phyloP scores from a whole-genome alignment of 2,113 vertebrate species.

The Dasyurus viverrinus region DNA sequence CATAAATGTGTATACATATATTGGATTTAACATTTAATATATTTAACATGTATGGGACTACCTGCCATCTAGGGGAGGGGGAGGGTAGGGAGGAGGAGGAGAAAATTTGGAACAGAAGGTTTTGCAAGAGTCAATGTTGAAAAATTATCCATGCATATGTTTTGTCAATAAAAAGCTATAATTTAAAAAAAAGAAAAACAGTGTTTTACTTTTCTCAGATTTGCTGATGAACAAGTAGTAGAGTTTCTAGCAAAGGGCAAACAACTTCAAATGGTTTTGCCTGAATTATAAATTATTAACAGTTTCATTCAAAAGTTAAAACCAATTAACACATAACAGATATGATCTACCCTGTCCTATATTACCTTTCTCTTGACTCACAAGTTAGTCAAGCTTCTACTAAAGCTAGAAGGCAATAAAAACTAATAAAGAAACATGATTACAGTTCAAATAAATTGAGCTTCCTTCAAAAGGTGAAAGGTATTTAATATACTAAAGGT shows the following conservation, averaged over 20 bases:
- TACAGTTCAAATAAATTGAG: neutral
- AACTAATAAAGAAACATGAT: neutral
- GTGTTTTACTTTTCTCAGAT: neutral
- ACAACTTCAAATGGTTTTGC: neutral
- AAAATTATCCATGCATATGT: too few relatives aligned
- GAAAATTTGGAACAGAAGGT: too few relatives aligned
- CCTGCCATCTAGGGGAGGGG: too few relatives aligned
- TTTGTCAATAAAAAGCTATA: too few relatives aligned
- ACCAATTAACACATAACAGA: slow-evolving; percentile 16
- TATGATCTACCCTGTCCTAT: neutral
- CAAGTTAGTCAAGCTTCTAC: neutral
- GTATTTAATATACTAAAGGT: neutral
- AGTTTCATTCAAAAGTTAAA: slow-evolving; percentile 2
- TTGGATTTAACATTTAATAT: too few relatives aligned
- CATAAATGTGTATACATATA: too few relatives aligned
- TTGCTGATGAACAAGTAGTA: neutral
- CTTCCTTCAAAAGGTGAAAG: neutral
- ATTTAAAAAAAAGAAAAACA: neutral
- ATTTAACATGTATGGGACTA: too few relatives aligned
- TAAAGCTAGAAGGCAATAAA: neutral
- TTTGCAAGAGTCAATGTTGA: too few relatives aligned
- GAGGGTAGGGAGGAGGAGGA: too few relatives aligned
- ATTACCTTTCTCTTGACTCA: neutral
- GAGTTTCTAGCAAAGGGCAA: neutral
- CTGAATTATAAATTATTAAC: neutral